Evolutionary conservation across 2,113 vertebrate species (phyloP).

Genomic region (Protobothrops mucrosquamatus): DNA sequence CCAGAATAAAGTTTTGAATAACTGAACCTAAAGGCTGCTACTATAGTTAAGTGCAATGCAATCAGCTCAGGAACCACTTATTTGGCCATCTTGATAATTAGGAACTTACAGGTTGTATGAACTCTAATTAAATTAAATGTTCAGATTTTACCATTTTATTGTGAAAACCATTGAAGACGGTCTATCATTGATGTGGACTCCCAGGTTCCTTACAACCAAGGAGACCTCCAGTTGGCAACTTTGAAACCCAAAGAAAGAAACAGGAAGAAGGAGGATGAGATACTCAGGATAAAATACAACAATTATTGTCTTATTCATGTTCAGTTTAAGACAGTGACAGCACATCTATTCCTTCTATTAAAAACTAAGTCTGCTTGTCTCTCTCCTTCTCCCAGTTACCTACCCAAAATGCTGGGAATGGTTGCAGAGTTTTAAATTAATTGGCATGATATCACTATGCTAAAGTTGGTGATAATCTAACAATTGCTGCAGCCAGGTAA

Average conservation of each 20-base stretch:
- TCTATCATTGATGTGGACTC: not conserved
- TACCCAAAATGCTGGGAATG: too few relatives aligned
- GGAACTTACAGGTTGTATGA: not conserved
- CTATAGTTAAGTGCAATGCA: not conserved
- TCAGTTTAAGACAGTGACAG: too few relatives aligned
- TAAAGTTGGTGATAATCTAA: too few relatives aligned
- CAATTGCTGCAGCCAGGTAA: too few relatives aligned
- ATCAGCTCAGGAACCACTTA: not conserved
- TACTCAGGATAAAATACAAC: not conserved
- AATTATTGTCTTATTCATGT: too few relatives aligned
- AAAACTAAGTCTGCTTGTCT: too few relatives aligned
- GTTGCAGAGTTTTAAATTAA: too few relatives aligned
- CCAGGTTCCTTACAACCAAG: not conserved
- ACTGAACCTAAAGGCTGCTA: not conserved
- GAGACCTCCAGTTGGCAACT: not conserved
- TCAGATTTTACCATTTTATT: not conserved
- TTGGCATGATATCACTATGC: too few relatives aligned
- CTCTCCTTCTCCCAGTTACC: too few relatives aligned
- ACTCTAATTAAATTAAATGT: not conserved
- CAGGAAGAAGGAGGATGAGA: not conserved
- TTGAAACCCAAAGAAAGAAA: not conserved
- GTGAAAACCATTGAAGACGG: not conserved
- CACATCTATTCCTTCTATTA: too few relatives aligned
- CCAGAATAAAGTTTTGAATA: not conserved
- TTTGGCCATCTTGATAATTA: not conserved